Evolutionary conservation across 2,888 invertebrate species (phyloP), one percentile per base, ranked within the genome.

Genomic region (Frankliniella fusca): DNA sequence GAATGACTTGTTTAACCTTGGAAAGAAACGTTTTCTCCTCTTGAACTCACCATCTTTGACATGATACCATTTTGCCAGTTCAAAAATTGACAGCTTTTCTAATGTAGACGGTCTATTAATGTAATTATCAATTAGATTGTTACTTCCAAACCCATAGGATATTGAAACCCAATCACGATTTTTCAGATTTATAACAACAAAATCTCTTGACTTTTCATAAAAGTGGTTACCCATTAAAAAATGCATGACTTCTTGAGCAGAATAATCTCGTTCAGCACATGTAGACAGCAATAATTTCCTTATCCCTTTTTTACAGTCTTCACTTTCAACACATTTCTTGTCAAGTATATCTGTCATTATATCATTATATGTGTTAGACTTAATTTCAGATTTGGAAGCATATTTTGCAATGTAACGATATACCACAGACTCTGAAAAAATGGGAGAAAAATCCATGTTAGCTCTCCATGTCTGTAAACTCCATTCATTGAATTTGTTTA

Each of bases 211-310:
- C n/a, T n/a, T n/a, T n/a, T n/a, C n/a, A n/a, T n/a, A n/a, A n/a
- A n/a, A n/a, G n/a, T n/a, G n/a, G n/a, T n/a, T 49, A 20, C 82
- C 82, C 38, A 81, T 81, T 23, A 84, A 27, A 12, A 84, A 20
- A 23, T 83, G 82, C 23, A 80, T 38, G 10, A 80, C 81, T 80
- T 84, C 84, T 80, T 84, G 84, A 2, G 84, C 82, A 7, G 84
- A 84, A 28, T 80, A 83, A 65, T 84, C 84, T 12, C 84, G n/a
- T 70, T 84, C 84, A 28, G 70, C 15, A 28, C 84, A 65, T 27
- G 84, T 81, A 20, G 49, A 48, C 38, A 84, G 49, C 23, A 84
- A 50, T 5, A 84, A 11, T 70, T 83, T 84, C 49, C 49, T 81
- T 20, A 84, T 82, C 10, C 50, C 50, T 20, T 49, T 82, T 65